phyloP scores from a whole-genome alignment of 2,797 vertebrate genomes.

The Betta splendens region DNA sequence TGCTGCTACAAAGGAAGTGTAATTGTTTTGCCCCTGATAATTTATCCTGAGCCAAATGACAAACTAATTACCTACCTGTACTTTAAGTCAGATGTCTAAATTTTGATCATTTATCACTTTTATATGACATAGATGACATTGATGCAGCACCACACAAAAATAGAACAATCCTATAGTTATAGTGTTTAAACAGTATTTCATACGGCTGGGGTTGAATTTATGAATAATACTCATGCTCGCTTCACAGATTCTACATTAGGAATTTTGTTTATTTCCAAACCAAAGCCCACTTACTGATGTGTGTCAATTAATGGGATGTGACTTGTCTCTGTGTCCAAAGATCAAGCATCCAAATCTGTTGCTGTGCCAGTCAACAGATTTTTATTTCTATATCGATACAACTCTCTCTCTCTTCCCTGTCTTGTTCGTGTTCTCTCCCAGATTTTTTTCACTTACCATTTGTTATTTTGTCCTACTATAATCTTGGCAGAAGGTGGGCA shows the following conservation, averaged over 20 bases:
- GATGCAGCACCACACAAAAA: too few species aligned
- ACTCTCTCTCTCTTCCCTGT: not conserved
- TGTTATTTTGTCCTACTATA: not conserved
- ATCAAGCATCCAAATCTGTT: constrained; percentile 47
- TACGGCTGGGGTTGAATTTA: not conserved
- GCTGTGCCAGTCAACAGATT: constrained; percentile 58
- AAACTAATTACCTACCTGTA: constrained; percentile 6
- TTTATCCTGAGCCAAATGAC: constrained; percentile 5
- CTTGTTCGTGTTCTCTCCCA: not conserved
- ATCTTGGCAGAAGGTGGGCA: not conserved
- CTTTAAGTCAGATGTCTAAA: not conserved
- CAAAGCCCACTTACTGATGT: constrained; percentile 8
- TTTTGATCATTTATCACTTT: not conserved
- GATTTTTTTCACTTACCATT: not conserved
- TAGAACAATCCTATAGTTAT: not conserved
- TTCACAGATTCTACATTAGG: not conserved
- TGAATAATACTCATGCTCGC: not conserved
- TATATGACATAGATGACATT: not conserved
- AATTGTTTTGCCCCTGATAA: not conserved
- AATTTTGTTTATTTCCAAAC: not conserved
- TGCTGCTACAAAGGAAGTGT: too few species aligned
- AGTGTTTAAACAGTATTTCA: constrained; percentile 43
- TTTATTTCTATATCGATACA: constrained; percentile 9
- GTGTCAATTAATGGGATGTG: constrained; percentile 29
- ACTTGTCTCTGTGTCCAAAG: constrained; percentile 25